These are phyloP conservation scores for Anthopleura xanthogrammica DNA, from an alignment of 92 coral and sea anemone species.

Conservation along the genomic window DNA sequence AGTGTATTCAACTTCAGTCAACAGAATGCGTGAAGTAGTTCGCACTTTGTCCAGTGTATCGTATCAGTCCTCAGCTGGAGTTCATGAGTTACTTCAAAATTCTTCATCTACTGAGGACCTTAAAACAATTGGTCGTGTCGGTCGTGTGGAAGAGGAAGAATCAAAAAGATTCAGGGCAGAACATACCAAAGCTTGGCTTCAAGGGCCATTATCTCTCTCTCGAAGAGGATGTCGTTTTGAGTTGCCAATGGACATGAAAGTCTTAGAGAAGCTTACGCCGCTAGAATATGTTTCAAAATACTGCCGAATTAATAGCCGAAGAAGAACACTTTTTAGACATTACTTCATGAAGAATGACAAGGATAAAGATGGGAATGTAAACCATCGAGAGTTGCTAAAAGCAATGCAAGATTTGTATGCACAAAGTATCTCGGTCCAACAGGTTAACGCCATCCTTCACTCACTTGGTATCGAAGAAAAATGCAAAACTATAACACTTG, in stretches of 20 bases:
- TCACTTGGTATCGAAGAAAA: too few species aligned
- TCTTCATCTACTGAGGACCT: slow-evolving; percentile 47
- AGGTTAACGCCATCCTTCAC: too few species aligned
- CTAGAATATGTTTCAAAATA: slow-evolving; percentile 77
- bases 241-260: slow-evolving; percentile 92
- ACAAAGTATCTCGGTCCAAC: too few species aligned
- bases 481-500: too few species aligned
- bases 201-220: slow-evolving; percentile 89
- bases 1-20: not conserved
- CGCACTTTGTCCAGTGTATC: slow-evolving; percentile 19
- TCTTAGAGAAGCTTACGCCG: slow-evolving; percentile 74
- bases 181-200: slow-evolving; percentile 68
- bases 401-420: slow-evolving; percentile 45
- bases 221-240: slow-evolving; percentile 91
- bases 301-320: slow-evolving; percentile 80
- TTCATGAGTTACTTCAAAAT: slow-evolving; percentile 24
- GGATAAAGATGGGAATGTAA: slow-evolving; percentile 81
- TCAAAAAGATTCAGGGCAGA: slow-evolving; percentile 42
- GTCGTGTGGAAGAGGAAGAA: slow-evolving; percentile 51
- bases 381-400: slow-evolving; percentile 70
- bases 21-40: slow-evolving; percentile 1
- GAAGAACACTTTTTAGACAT: slow-evolving; percentile 75
- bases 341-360: slow-evolving; percentile 87
- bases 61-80: slow-evolving; percentile 2
- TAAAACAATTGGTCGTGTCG: slow-evolving; percentile 20